Percentiles rank a stretch among this genome's conserved stretches.
phyloP scores from a whole-genome alignment of 2,888 invertebrate genomes.

The Branchipolynoe longqiensis region DNA sequence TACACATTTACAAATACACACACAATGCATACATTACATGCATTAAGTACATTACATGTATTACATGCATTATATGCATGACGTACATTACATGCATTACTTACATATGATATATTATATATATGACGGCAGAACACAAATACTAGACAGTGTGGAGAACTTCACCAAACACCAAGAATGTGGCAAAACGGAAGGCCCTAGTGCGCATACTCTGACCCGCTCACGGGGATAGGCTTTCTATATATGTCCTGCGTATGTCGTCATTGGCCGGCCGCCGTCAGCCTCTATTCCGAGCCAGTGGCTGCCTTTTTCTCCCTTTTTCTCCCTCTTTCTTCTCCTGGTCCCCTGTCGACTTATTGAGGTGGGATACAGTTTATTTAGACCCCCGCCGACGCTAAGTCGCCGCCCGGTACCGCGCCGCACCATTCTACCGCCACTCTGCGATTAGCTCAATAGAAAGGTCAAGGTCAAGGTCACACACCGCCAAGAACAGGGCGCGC shows the following conservation, averaged over 20 bases:
- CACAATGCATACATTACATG: no score
- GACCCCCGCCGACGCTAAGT: slow-evolving; percentile 9
- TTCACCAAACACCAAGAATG: slow-evolving; percentile 17
- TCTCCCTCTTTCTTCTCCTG: neutral
- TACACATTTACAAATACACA: neutral
- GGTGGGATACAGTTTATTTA: slow-evolving; percentile 31
- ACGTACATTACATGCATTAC: no score
- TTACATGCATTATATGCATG: no score
- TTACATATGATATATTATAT: no score
- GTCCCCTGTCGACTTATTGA: slow-evolving; percentile 6
- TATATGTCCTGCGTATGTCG: neutral
- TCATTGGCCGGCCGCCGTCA: neutral
- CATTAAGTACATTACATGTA: no score
- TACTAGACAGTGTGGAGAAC: no score
- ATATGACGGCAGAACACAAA: no score
- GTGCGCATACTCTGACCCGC: neutral
- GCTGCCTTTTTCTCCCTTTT: slow-evolving; percentile 1
- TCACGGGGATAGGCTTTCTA: slow-evolving; percentile 5
- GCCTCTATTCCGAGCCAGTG: no score
- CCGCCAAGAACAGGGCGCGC: neutral
- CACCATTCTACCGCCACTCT: neutral
- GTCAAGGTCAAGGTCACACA: neutral
- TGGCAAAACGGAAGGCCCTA: slow-evolving; percentile 24
- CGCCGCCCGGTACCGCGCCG: neutral
- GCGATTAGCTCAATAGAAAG: neutral